A percentile compares a stretch with the other conserved stretches of the same genome.
These are phyloP conservation scores for Scartelaos histophorus DNA, from an alignment of 2,113 vertebrate species.

Conservation along the genomic window DNA sequence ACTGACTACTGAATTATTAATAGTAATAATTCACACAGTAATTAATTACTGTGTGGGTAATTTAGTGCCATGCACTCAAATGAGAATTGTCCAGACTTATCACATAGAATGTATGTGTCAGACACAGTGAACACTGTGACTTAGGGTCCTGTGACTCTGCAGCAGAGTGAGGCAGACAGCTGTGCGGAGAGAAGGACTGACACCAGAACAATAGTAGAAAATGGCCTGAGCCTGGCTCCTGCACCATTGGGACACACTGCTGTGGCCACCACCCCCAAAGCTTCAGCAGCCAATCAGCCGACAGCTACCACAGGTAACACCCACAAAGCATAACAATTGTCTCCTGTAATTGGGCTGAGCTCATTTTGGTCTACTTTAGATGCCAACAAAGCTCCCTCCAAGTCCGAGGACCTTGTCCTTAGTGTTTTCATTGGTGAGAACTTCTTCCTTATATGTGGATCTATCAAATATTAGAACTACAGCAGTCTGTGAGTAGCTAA, in stretches of 20 bases:
- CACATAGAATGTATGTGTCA: neutral
- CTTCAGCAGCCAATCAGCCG: conserved; percentile 60
- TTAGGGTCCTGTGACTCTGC: neutral
- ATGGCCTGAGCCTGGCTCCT: conserved; percentile 86
- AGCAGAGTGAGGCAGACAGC: conserved; percentile 83
- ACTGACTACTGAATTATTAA: neutral
- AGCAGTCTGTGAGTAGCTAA: neutral
- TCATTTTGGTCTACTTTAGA: conserved; percentile 71
- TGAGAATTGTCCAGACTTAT: too few species aligned
- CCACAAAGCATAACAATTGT: neutral
- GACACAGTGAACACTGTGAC: neutral
- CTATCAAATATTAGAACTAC: neutral
- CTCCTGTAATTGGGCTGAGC: neutral
- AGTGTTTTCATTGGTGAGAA: conserved; percentile 91
- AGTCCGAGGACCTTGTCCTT: conserved; percentile 93
- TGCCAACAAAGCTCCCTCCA: conserved; percentile 87
- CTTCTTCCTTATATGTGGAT: neutral
- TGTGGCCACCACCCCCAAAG: conserved; percentile 57
- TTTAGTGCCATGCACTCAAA: neutral
- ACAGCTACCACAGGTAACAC: conserved; percentile 46
- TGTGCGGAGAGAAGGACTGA: conserved; percentile 84
- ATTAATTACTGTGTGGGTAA: neutral
- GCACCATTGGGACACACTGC: conserved; percentile 78
- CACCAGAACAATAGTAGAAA: conserved; percentile 86
- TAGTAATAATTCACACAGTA: too few species aligned